These are phyloP conservation scores for Acanthosepion esculentum DNA, from an alignment of 2,888 invertebrate species.

Conservation along the genomic window DNA sequence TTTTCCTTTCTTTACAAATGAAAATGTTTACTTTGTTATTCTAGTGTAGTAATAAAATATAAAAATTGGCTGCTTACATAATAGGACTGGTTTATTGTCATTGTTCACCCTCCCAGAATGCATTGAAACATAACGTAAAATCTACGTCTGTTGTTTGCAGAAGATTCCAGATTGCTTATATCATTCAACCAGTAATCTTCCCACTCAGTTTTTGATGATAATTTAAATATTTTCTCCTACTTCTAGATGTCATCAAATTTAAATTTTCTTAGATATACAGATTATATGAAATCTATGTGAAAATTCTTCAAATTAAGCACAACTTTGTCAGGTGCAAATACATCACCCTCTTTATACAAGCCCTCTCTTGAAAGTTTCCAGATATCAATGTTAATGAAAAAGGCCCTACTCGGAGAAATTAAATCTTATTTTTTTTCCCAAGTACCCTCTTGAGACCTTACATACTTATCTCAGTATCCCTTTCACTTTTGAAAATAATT, in stretches of 20 bases:
- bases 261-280: neutral
- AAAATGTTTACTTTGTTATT: neutral
- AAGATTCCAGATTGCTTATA: neutral
- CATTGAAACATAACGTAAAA: neutral
- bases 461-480: too few species aligned
- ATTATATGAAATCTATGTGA: neutral
- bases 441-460: too few species aligned
- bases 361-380: too few species aligned
- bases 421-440: too few species aligned
- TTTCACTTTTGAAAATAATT: too few species aligned
- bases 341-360: too few species aligned
- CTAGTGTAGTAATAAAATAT: neutral
- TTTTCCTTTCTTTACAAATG: neutral
- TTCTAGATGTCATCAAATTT: neutral
- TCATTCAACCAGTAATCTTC: neutral
- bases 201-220: neutral
- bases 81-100: neutral
- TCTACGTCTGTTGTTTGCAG: neutral
- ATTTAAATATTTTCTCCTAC: neutral
- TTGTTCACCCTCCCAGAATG: neutral
- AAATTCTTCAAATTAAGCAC: neutral
- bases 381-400: too few species aligned
- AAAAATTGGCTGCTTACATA: neutral
- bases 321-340: neutral
- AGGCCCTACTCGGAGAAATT: too few species aligned